phyloP scores from a whole-genome alignment of 2,888 invertebrate genomes.

The Standfussiana lucernea region DNA sequence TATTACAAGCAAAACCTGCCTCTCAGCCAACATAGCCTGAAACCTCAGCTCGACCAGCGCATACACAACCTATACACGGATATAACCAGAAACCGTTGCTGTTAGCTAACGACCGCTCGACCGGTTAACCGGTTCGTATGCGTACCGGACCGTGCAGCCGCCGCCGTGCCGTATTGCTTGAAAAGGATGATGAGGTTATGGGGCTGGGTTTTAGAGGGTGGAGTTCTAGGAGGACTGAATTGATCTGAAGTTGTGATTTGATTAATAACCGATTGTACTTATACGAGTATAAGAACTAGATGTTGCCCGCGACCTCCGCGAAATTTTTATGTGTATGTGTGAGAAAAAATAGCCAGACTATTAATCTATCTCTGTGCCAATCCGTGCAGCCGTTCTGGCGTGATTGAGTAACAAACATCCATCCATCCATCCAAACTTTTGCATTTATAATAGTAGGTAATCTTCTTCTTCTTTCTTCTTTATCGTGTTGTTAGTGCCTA shows the following conservation, averaged over 20 bases:
- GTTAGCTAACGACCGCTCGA: constrained; percentile 35
- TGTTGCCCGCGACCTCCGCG: too few species aligned
- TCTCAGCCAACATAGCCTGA: background rate
- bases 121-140: constrained; percentile 38
- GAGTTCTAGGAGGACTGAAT: background rate
- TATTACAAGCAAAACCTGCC: background rate
- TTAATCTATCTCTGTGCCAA: too few species aligned
- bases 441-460: too few species aligned
- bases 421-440: too few species aligned
- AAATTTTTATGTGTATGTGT: too few species aligned
- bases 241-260: background rate
- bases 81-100: constrained; percentile 34
- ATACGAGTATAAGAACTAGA: too few species aligned
- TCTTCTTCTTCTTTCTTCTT: too few species aligned
- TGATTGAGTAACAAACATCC: too few species aligned
- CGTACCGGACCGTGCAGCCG: constrained; percentile 33
- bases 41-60: background rate
- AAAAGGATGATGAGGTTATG: constrained; percentile 18
- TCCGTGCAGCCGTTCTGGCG: too few species aligned
- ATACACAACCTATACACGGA: background rate
- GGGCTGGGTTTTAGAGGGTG: background rate
- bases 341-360: too few species aligned
- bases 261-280: background rate
- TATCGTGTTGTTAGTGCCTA: too few species aligned
- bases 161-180: constrained; percentile 36